Conservation (phyloP, 2,113 vertebrate genomes). For the Cottus gobio region DNA sequence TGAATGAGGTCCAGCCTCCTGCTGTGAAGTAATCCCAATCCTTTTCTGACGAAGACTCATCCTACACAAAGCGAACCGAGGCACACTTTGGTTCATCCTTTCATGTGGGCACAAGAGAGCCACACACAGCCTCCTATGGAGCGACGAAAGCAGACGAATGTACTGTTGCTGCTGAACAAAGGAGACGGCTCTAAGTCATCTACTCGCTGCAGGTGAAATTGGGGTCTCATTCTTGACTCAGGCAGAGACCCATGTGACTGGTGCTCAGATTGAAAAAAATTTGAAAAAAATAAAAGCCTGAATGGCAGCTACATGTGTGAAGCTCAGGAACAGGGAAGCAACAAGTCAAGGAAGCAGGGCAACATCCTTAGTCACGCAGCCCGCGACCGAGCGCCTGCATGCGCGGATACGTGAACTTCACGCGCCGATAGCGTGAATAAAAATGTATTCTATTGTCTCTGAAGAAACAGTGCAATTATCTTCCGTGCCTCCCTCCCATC, state of each 20-base stretch:
- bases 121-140: slow-evolving; percentile 39
- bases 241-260: slow-evolving; percentile 17
- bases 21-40: slow-evolving; percentile 61
- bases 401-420: slow-evolving; percentile 12
- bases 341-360: slow-evolving; percentile 27
- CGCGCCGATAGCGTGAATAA: slow-evolving; percentile 23
- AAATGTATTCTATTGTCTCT: slow-evolving; percentile 46
- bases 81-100: slow-evolving; percentile 54
- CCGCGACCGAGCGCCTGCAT: neutral
- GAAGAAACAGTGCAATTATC: slow-evolving; percentile 58
- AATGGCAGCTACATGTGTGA: slow-evolving; percentile 37
- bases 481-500: slow-evolving; percentile 35
- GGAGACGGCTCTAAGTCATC: slow-evolving; percentile 64
- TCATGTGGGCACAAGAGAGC: slow-evolving; percentile 50
- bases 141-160: slow-evolving; percentile 39
- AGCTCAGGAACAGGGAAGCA: slow-evolving; percentile 5
- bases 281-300: slow-evolving; percentile 10
- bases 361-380: neutral
- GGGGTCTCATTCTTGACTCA: slow-evolving; percentile 63
- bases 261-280: slow-evolving; percentile 29
- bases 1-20: slow-evolving; percentile 13
- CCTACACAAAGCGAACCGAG: slow-evolving; percentile 52
- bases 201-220: slow-evolving; percentile 58
- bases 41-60: slow-evolving; percentile 41
- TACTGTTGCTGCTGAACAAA: slow-evolving; percentile 57